These are phyloP conservation scores for Sphaeridia pumilis DNA, from an alignment of 2,888 invertebrate species.

Conservation along the genomic window DNA sequence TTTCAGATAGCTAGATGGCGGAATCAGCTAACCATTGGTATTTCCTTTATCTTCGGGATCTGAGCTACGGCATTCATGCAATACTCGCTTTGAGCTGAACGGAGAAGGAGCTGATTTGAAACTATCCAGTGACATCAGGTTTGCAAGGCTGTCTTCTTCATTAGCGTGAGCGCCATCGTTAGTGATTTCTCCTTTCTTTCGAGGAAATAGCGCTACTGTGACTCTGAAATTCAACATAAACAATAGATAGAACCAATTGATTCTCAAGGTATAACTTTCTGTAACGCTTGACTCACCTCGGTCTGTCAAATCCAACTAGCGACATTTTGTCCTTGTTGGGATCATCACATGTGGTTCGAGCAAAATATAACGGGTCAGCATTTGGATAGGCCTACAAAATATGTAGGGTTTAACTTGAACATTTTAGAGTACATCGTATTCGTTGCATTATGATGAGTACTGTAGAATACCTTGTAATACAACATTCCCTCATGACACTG, in stretches of 20 bases:
- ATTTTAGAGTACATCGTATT: no score
- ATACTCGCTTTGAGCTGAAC: slow-evolving; percentile 68
- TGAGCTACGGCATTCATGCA: slow-evolving; percentile 57
- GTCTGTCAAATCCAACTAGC: slow-evolving; percentile 43
- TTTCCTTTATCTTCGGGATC: slow-evolving; percentile 19
- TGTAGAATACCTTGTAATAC: slow-evolving; percentile 39
- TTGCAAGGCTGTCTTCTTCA: slow-evolving; percentile 41
- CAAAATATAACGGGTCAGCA: slow-evolving; percentile 46
- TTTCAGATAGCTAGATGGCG: no score
- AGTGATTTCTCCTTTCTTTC: slow-evolving; percentile 39
- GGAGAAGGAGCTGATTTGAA: slow-evolving; percentile 52
- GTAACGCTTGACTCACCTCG: slow-evolving; percentile 41
- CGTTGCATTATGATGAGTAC: no score
- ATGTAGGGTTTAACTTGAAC: no score
- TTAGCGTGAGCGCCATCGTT: slow-evolving; percentile 38
- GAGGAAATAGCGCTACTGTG: slow-evolving; percentile 53
- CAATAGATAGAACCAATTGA: no score
- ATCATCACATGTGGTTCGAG: slow-evolving; percentile 50
- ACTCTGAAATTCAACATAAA: no score
- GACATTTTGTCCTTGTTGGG: slow-evolving; percentile 38
- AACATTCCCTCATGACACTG: slow-evolving; percentile 47
- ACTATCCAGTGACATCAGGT: slow-evolving; percentile 39
- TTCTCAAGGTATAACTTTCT: no score
- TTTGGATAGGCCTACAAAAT: slow-evolving; percentile 53
- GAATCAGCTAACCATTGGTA: slow-evolving; percentile 9